Conservation (phyloP, 2,113 vertebrate species). For the Choloepus hoffmanni region DNA sequence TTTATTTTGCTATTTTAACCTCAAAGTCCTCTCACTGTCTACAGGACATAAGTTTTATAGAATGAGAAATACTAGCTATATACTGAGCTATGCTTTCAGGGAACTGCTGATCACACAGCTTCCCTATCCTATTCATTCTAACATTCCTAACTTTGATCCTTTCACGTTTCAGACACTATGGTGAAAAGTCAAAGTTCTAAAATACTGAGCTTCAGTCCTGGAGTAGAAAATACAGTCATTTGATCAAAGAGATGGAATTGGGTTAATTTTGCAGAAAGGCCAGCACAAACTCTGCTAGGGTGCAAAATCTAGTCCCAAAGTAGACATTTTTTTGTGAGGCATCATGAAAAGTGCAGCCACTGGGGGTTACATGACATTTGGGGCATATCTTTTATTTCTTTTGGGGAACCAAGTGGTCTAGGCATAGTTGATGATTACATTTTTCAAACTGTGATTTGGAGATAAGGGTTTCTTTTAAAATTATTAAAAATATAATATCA, state of each 20-base stretch:
- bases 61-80: background rate
- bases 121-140: background rate
- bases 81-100: background rate
- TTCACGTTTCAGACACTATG: background rate
- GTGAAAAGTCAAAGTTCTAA: background rate
- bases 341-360: background rate
- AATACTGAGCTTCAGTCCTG: background rate
- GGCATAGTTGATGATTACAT: background rate
- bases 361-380: background rate
- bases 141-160: background rate
- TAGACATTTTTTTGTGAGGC: background rate
- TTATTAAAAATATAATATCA: slow-evolving; percentile 6
- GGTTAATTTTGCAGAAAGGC: background rate
- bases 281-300: background rate
- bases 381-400: background rate
- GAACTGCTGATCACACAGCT: background rate
- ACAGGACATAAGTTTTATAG: background rate
- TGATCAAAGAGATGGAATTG: background rate
- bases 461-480: slow-evolving; percentile 25
- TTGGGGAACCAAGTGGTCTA: background rate
- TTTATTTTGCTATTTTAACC: background rate
- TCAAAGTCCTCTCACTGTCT: background rate
- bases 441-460: slow-evolving; percentile 32
- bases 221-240: background rate
- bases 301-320: background rate